Evolutionary conservation across 2,888 invertebrate genomes (phyloP).

Genomic region (Bruchidius siliquastri): DNA sequence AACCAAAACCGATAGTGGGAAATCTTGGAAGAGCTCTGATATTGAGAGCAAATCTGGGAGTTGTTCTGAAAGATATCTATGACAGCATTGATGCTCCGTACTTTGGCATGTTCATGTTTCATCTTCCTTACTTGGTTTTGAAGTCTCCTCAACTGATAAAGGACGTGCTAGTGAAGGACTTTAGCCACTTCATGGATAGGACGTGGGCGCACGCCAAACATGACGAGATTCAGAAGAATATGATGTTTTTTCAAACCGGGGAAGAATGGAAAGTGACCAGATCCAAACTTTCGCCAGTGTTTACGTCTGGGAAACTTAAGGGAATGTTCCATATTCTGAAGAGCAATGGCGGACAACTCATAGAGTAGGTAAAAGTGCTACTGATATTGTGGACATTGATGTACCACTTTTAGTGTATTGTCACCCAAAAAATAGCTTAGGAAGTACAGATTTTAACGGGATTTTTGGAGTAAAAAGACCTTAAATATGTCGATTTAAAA

Average conservation of each 20-base stretch:
- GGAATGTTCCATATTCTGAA: constrained; percentile 49
- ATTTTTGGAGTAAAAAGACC: too few species aligned
- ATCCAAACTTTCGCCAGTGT: constrained; percentile 51
- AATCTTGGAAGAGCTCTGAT: constrained; percentile 21
- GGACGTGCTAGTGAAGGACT: constrained; percentile 48
- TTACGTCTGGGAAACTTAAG: constrained; percentile 55
- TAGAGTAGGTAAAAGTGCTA: constrained; percentile 21
- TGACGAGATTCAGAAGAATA: constrained; percentile 1
- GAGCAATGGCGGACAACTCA: constrained; percentile 35
- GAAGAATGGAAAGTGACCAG: constrained; percentile 53
- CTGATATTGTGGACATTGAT: too few species aligned
- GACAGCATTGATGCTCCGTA: constrained; percentile 31
- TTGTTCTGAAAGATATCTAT: constrained; percentile 13
- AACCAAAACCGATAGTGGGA: constrained; percentile 30
- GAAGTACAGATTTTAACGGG: too few species aligned
- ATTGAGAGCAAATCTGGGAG: constrained; percentile 17
- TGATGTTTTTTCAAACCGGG: constrained; percentile 45
- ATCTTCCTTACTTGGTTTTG: constrained; percentile 48
- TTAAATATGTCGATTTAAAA: too few species aligned
- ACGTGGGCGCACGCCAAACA: background rate
- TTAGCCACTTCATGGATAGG: constrained; percentile 49
- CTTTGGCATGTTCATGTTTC: constrained; percentile 50
- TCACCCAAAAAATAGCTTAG: too few species aligned
- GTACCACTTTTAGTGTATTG: too few species aligned
- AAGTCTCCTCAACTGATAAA: constrained; percentile 49